phyloP scores from a whole-genome alignment of 1,140 invertebrate species.

The Euwallacea similis region DNA sequence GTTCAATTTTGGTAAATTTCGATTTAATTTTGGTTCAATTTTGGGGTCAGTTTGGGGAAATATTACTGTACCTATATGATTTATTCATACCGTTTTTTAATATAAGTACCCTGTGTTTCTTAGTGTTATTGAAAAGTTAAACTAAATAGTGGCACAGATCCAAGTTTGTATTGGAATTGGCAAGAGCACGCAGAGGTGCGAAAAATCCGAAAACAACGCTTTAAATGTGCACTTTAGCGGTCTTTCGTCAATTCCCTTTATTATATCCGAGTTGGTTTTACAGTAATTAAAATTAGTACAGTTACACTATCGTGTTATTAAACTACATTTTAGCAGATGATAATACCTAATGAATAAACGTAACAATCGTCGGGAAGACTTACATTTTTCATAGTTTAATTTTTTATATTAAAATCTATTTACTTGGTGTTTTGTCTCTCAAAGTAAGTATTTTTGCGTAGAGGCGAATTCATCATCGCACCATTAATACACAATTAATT shows the following conservation, averaged over 20 bases:
- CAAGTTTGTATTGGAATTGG: neutral
- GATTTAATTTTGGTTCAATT: neutral
- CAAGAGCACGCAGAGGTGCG: too few relatives aligned
- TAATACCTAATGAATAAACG: slow-evolving; percentile 30
- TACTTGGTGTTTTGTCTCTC: slow-evolving; percentile 34
- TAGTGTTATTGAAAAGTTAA: slow-evolving; percentile 31
- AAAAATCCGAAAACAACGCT: too few relatives aligned
- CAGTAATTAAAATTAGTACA: neutral
- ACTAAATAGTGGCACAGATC: slow-evolving; percentile 28
- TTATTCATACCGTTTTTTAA: slow-evolving; percentile 23
- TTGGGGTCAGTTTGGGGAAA: slow-evolving; percentile 23
- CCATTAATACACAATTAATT: too few relatives aligned
- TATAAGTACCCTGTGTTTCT: slow-evolving; percentile 36
- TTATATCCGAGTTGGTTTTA: too few relatives aligned
- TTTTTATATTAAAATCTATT: slow-evolving; percentile 35
- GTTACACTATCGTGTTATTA: neutral
- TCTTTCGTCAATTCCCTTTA: too few relatives aligned
- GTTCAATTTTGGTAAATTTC: too few relatives aligned
- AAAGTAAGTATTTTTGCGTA: neutral
- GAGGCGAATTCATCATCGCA: too few relatives aligned
- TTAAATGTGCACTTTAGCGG: too few relatives aligned
- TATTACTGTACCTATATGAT: slow-evolving; percentile 26
- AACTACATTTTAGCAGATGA: neutral
- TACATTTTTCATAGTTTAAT: slow-evolving; percentile 34
- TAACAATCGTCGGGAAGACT: slow-evolving; percentile 40